These are phyloP conservation scores for Allygus modestus DNA, from an alignment of 2,888 invertebrate species.

Conservation along the genomic window DNA sequence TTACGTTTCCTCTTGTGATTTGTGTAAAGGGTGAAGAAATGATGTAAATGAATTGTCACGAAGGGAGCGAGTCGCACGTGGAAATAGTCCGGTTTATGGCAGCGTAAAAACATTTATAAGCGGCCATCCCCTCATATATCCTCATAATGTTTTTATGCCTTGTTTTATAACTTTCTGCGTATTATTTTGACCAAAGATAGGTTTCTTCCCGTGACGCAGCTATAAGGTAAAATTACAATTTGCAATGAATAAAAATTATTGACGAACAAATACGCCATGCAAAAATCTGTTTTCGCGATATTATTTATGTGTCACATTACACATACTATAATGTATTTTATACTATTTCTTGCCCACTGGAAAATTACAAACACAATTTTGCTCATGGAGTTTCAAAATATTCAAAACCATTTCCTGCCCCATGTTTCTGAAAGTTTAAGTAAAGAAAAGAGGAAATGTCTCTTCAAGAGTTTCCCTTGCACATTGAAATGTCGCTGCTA, in stretches of 20 bases:
- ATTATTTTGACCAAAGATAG: constrained; percentile 16
- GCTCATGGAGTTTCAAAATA: too few species aligned
- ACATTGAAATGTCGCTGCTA: constrained; percentile 39
- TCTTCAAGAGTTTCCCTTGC: constrained; percentile 7
- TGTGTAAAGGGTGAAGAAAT: not conserved
- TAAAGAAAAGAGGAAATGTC: constrained; percentile 9
- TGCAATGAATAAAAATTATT: too few species aligned
- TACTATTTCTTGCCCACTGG: too few species aligned
- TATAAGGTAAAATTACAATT: too few species aligned
- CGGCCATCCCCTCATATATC: constrained; percentile 26
- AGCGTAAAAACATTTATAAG: constrained; percentile 29
- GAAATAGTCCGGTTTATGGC: constrained; percentile 14
- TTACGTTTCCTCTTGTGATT: too few species aligned
- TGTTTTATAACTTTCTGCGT: constrained; percentile 17
- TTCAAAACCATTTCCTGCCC: not conserved
- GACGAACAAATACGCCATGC: too few species aligned
- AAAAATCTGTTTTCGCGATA: too few species aligned
- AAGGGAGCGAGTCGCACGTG: constrained; percentile 3
- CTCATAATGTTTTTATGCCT: constrained; percentile 36
- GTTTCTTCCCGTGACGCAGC: too few species aligned
- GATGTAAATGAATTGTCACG: not conserved
- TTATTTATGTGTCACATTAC: too few species aligned
- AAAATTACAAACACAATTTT: too few species aligned
- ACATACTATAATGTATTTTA: too few species aligned
- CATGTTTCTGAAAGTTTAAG: not conserved